Evolutionary conservation across 2,888 invertebrate genomes (phyloP), one percentile per base, ranked within the genome.

Genomic region (Calliphora vomitoria): DNA sequence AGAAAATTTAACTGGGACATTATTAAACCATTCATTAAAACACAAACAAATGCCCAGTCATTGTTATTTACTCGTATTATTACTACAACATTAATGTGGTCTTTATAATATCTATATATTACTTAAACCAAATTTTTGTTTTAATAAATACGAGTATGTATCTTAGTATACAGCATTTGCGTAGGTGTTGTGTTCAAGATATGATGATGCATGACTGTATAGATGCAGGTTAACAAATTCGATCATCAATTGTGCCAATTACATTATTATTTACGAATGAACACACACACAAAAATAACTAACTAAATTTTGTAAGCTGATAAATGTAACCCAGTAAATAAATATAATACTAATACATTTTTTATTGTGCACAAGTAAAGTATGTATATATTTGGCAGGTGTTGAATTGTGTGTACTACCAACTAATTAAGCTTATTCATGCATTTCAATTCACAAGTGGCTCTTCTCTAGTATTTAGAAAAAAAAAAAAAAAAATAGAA

Each of bases 401-500:
- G 75, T 75, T 74, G 53, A 75, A 18, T 74, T 80, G 11, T 75
- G 50, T 78, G 47, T 66, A 10, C 47, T 38, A 25, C 55, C 68
- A 53, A 62, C 41, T 80, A 75, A 85, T 80, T 80, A 75, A 79
- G 47, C 41, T 64, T 64, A 13, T 55, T 31, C 71, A 71, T 41
- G 55, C 66, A 50, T 64, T 50, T 47, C 25, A n/a, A 53, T 69
- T 25, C 41, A 47, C 38, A 47, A 66, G 60, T 75, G 58, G 35
- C 13, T 58, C 10, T 82, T 68, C 15, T 41, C 15, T 15, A 50
- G 47, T 76, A 50, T 50, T 4, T 35, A 35, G 4, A 35, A 35
- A 6, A 35, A 5, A 31, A 31, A 31, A 31, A 31, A 5, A 1
- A 6, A n/a, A 20, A 20, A 13, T 8, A 10, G 41, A 8, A 44